These are phyloP conservation scores for Hypena proboscidalis DNA, from an alignment of 2,888 invertebrate genomes.

Conservation along the genomic window DNA sequence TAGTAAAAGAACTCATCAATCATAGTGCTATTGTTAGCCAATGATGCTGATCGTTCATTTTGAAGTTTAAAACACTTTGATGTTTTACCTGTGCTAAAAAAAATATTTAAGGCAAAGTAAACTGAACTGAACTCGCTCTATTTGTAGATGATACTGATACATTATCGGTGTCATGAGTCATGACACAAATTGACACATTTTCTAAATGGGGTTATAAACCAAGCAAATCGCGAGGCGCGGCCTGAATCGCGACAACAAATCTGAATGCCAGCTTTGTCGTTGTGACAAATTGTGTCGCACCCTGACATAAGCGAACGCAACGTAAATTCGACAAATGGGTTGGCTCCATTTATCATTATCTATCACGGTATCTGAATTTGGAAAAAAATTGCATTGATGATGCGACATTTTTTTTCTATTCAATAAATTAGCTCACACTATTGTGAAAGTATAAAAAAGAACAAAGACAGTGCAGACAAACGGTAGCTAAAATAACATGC, in stretches of 20 bases:
- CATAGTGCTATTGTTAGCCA: slow-evolving; percentile 50
- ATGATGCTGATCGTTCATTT: slow-evolving; percentile 48
- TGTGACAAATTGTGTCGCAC: slow-evolving; percentile 63
- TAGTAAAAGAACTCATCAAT: slow-evolving; percentile 39
- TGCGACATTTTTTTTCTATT: no score
- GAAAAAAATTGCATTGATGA: no score
- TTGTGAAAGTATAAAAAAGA: no score
- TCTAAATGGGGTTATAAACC: slow-evolving; percentile 46
- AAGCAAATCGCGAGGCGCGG: slow-evolving; percentile 45
- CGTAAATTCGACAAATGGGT: slow-evolving; percentile 38
- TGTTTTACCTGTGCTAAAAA: slow-evolving; percentile 51
- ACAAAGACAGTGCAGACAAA: no score
- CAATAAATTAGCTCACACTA: no score
- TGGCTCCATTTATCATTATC: slow-evolving; percentile 28
- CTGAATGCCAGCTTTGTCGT: slow-evolving; percentile 55
- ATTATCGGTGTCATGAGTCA: slow-evolving; percentile 23
- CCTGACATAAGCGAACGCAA: slow-evolving; percentile 35
- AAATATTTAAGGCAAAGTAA: slow-evolving; percentile 31
- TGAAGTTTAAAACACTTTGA: slow-evolving; percentile 56
- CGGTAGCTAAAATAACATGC: slow-evolving; percentile 2
- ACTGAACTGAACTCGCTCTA: slow-evolving; percentile 21
- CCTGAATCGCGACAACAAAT: slow-evolving; percentile 52
- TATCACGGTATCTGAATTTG: no score
- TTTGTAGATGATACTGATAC: slow-evolving; percentile 23
- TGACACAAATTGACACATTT: slow-evolving; percentile 50